Percentiles rank a stretch among this genome's conserved stretches.
phyloP scores from a whole-genome alignment of 2,888 invertebrate species.

The Copidosoma aretas region DNA sequence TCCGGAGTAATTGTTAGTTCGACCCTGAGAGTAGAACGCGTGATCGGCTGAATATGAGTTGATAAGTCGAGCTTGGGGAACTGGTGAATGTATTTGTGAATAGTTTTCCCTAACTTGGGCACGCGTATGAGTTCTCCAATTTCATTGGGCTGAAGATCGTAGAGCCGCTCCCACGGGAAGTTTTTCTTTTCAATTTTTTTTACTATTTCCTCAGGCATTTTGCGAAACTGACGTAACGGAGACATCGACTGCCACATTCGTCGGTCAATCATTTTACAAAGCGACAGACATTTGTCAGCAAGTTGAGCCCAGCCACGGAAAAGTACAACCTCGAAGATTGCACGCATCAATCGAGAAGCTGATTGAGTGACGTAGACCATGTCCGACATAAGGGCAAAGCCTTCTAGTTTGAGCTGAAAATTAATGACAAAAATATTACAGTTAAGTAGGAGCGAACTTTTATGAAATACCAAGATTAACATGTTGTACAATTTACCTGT shows the following conservation, averaged over 20 bases:
- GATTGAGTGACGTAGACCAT: slow-evolving; percentile 99
- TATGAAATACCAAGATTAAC: not conserved
- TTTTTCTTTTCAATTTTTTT: slow-evolving; percentile 98
- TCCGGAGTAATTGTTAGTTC: slow-evolving; percentile 98
- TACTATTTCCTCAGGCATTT: slow-evolving; percentile 96
- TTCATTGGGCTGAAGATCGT: slow-evolving; percentile 96
- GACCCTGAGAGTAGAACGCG: slow-evolving; percentile 88
- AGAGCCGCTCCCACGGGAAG: slow-evolving; percentile 91
- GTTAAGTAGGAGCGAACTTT: too few relatives aligned
- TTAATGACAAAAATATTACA: not conserved
- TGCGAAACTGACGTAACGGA: slow-evolving; percentile 94
- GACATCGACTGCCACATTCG: slow-evolving; percentile 99
- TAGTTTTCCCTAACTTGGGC: slow-evolving; percentile 91
- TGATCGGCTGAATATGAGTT: slow-evolving; percentile 98
- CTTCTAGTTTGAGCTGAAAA: slow-evolving; percentile 83
- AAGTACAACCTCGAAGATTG: slow-evolving; percentile 96
- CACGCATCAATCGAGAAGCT: slow-evolving; percentile 91
- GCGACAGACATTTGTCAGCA: slow-evolving; percentile 91
- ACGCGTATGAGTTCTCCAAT: slow-evolving; percentile 92
- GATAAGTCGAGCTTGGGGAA: slow-evolving; percentile 95
- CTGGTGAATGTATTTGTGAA: slow-evolving; percentile 95
- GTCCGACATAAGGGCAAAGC: slow-evolving; percentile 98
- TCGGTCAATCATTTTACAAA: slow-evolving; percentile 99
- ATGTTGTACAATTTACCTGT: slow-evolving; percentile 63
- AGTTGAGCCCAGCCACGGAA: slow-evolving; percentile 94